Evolutionary conservation across 2,797 vertebrate species (phyloP), one percentile per base, ranked within the genome.

Genomic region (Gymnocypris eckloni): DNA sequence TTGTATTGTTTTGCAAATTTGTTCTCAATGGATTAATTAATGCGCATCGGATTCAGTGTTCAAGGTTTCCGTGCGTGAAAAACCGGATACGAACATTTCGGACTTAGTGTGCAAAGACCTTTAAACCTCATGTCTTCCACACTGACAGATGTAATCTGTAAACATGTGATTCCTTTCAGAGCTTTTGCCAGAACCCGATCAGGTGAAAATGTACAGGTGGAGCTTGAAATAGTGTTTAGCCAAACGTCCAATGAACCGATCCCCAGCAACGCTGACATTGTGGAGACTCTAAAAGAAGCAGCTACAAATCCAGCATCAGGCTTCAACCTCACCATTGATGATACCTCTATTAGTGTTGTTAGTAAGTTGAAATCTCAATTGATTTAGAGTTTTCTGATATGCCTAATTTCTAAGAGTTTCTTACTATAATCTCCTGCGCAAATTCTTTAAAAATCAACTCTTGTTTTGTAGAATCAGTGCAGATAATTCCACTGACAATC

Each of bases 191-290:
- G 13, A 72, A 61, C 13, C 43, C 85, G 86, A 25, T n/a, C 64
- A 11, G 18, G 6, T 7, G 6, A 56, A 54, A 75, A 66, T 9
- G 88, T 89, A 0, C 15, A 89, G 67, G 87, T 87, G 4, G 85
- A 87, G 5, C 22, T 92, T 13, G 28, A 91, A 25, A 37, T 92
- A 43, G 66, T 81, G 45, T 92, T 92, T 67, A 84, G 56, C 2
- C 33, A 89, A 7, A 69, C 66, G 0, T 39, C 87, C 10, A 77
- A 37, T 56, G 20, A 48, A 18, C 33, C 87, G 0, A 0, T 92
- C 2, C 90, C 91, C 39, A 3, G 39, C 13, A 28, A 61, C 22
- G 1, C 6, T 0, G 84, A 81, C 0, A 25, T 91, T 41, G 73
- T 48, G 3, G 13, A 11, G 1, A 85, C 73, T 16, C 84, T 92